Conservation (phyloP, 2,888 invertebrate species). For the Eupithecia pulchellata region DNA sequence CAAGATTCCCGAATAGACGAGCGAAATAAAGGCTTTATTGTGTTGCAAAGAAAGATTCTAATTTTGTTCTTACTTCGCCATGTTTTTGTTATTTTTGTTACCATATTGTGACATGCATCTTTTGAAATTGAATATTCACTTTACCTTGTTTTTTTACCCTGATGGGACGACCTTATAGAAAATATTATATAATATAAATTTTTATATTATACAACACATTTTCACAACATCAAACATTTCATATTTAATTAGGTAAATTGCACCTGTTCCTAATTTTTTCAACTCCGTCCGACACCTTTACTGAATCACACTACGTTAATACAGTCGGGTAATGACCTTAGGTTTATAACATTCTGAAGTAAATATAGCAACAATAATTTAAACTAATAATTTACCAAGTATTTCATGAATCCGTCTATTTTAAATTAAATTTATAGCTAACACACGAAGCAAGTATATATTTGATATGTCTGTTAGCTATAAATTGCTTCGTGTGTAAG, state of each 20-base stretch:
- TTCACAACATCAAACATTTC: neutral
- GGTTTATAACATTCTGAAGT: neutral
- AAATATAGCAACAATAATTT: neutral
- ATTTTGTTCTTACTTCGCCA: conserved; percentile 4
- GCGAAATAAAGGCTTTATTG: conserved; percentile 24
- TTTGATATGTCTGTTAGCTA: too few species aligned
- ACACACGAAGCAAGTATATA: conserved; percentile 30
- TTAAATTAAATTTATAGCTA: conserved; percentile 23
- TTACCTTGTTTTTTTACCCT: neutral
- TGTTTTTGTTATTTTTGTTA: neutral
- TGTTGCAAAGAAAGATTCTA: conserved; percentile 18
- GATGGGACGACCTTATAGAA: neutral
- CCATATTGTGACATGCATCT: neutral
- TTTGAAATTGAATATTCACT: neutral
- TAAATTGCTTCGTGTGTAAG: too few species aligned
- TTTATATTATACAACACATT: too few species aligned
- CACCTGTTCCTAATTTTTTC: neutral
- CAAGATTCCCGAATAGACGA: conserved; percentile 25
- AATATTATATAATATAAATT: too few species aligned
- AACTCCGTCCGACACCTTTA: neutral
- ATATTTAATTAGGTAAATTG: neutral
- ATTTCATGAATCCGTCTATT: conserved; percentile 13
- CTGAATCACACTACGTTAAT: neutral
- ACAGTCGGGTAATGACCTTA: neutral
- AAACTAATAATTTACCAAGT: neutral